phyloP scores from a whole-genome alignment of 2,113 vertebrate genomes.

The Thinocorus orbignyianus region DNA sequence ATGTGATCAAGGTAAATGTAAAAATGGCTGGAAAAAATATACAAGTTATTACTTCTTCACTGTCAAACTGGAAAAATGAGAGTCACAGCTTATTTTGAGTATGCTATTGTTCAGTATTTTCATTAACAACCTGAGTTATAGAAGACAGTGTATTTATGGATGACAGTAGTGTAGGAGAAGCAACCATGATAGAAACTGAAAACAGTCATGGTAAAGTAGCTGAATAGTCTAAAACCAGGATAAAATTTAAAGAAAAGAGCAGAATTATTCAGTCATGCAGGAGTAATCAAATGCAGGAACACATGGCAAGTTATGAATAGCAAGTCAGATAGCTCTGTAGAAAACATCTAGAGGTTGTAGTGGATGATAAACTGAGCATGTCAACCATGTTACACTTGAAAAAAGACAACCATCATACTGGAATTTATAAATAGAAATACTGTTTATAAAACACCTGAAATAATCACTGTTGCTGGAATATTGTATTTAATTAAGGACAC shows the following conservation, averaged over 20 bases:
- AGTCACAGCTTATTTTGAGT: background rate
- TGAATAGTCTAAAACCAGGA: background rate
- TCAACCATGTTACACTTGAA: background rate
- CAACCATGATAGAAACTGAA: background rate
- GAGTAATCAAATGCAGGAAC: background rate
- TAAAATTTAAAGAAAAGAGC: background rate
- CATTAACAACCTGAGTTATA: background rate
- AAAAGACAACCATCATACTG: background rate
- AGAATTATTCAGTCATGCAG: background rate
- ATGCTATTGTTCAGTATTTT: background rate
- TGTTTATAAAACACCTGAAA: background rate
- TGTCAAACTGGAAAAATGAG: background rate
- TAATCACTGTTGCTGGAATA: background rate
- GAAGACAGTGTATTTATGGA: background rate
- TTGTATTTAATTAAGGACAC: background rate
- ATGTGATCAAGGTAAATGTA: background rate
- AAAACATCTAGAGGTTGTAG: background rate
- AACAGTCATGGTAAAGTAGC: background rate
- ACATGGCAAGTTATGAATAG: background rate
- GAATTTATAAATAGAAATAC: background rate
- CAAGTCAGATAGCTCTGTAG: background rate
- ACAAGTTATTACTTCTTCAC: background rate
- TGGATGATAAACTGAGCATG: background rate
- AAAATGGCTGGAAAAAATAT: background rate
- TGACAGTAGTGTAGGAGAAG: background rate